These are phyloP conservation scores for Lasius fuliginosus DNA, from an alignment of 2,888 invertebrate genomes.

Conservation along the genomic window DNA sequence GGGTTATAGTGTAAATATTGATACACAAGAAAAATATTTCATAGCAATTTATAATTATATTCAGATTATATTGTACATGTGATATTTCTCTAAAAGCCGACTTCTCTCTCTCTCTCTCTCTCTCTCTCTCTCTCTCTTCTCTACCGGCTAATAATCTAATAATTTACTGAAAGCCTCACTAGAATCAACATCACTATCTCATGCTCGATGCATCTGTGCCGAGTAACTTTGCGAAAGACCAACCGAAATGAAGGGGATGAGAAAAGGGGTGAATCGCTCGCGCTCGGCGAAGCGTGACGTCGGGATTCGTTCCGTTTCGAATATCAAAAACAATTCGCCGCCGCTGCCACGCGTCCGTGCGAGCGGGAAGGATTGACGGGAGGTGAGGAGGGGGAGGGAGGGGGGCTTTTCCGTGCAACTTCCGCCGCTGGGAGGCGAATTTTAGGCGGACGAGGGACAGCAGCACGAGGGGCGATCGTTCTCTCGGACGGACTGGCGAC, in stretches of 20 bases:
- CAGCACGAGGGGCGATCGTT: conserved; percentile 49
- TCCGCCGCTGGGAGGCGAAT: conserved; percentile 55
- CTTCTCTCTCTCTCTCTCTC: background rate
- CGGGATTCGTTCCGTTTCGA: conserved; percentile 79
- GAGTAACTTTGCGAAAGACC: conserved; percentile 33
- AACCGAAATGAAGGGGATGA: conserved; percentile 14
- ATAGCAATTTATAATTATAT: background rate
- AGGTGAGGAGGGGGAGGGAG: background rate
- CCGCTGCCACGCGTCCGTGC: conserved; percentile 65
- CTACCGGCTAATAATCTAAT: background rate
- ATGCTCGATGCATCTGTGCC: conserved; percentile 12
- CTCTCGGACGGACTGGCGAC: conserved; percentile 75
- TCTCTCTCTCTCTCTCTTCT: background rate
- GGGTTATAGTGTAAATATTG: background rate
- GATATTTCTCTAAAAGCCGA: background rate
- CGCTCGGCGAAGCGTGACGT: conserved; percentile 67
- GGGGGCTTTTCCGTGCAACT: conserved; percentile 40
- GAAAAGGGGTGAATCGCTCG: conserved; percentile 51
- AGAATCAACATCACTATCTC: conserved; percentile 21
- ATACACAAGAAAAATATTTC: background rate
- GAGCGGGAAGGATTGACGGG: conserved; percentile 76
- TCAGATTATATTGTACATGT: background rate
- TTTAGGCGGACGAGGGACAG: conserved; percentile 58
- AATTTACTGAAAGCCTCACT: conserved; percentile 38
- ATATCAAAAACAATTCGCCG: conserved; percentile 81